phyloP scores from a whole-genome alignment of 1,140 invertebrate species.

The Sitobion miscanthi region DNA sequence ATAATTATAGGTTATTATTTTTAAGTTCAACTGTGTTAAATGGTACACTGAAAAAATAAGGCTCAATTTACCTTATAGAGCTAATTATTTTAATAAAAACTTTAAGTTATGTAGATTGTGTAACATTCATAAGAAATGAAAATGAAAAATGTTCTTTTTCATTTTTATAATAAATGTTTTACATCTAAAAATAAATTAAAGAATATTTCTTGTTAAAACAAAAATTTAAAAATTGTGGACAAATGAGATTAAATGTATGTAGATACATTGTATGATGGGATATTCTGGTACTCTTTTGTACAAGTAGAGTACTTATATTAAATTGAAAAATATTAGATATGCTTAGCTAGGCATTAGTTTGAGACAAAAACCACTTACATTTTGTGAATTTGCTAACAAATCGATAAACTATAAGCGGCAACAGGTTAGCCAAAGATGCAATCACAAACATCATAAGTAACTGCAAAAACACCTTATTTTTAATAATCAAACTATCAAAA shows the following conservation, averaged over 20 bases:
- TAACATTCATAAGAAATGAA: neutral
- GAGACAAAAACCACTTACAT: constrained; percentile 46
- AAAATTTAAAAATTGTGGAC: neutral
- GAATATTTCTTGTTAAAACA: neutral
- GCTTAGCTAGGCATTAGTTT: constrained; percentile 36
- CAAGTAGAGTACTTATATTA: neutral
- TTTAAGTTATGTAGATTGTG: neutral
- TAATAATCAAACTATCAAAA: constrained; percentile 1
- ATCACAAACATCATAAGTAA: constrained; percentile 43
- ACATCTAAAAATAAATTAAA: neutral
- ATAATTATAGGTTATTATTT: neutral
- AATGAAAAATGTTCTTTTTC: neutral
- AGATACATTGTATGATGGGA: neutral
- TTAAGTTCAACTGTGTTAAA: neutral
- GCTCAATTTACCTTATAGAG: neutral
- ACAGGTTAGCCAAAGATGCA: constrained; percentile 32
- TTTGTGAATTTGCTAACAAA: constrained; percentile 52
- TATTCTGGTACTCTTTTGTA: neutral
- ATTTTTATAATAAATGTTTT: neutral
- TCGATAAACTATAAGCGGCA: constrained; percentile 50
- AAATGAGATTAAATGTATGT: neutral
- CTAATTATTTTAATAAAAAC: neutral
- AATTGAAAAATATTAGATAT: neutral
- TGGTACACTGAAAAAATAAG: neutral
- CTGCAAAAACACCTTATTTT: constrained; percentile 39